These are phyloP conservation scores for Cladopsammia gracilis DNA, from an alignment of 64 coral and sea anemone genomes.

Conservation along the genomic window DNA sequence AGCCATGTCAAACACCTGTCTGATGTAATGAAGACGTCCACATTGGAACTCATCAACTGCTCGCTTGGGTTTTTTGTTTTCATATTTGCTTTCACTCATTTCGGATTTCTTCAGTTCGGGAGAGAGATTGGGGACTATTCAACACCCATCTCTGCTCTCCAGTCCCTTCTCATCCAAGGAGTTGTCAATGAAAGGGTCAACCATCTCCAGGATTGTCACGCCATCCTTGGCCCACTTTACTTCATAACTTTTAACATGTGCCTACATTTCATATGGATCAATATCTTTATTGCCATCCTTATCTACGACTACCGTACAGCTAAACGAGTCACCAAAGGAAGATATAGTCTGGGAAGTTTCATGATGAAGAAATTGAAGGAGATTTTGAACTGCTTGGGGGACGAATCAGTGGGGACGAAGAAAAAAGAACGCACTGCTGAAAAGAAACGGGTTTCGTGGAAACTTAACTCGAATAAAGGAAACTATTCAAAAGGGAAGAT, in stretches of 20 bases:
- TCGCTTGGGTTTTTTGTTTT: not conserved
- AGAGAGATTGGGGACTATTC: not conserved
- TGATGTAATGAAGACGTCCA: conserved; percentile 7
- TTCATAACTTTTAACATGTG: not conserved
- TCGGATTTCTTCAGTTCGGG: conserved; percentile 55
- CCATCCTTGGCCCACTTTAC: conserved; percentile 4
- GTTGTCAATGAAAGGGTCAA: not conserved
- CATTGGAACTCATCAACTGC: conserved; percentile 11
- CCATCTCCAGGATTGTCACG: conserved; percentile 3
- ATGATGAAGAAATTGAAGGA: conserved; percentile 48
- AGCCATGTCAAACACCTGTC: conserved; percentile 48
- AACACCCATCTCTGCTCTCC: not conserved
- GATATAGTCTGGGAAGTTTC: conserved; percentile 27
- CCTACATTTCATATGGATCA: conserved; percentile 33
- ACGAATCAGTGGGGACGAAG: not conserved
- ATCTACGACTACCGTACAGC: conserved; percentile 20
- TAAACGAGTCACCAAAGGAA: not conserved
- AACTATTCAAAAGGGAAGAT: not conserved
- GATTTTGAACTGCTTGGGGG: not conserved
- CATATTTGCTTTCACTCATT: conserved; percentile 41
- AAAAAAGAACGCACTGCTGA: not conserved
- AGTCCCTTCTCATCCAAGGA: conserved; percentile 16
- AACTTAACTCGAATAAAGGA: not conserved
- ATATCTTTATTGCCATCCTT: conserved; percentile 54
- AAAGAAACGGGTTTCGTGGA: not conserved